Evolutionary conservation across 2,797 vertebrate genomes (phyloP).

Genomic region (Heteromormyrus szaboi): DNA sequence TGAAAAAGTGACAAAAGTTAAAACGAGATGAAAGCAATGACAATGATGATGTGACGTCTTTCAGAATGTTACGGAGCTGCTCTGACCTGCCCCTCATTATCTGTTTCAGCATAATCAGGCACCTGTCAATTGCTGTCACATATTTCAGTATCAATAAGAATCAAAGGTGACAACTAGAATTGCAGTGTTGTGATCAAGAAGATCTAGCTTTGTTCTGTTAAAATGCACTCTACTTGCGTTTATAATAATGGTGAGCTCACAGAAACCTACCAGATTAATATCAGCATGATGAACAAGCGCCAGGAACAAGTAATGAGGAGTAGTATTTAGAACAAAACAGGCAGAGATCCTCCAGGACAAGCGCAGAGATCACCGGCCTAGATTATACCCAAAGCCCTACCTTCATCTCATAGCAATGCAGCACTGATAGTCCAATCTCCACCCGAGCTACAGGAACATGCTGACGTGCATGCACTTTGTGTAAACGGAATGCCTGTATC

Average conservation of each 20-base stretch:
- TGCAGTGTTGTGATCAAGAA: not conserved
- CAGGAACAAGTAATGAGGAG: not conserved
- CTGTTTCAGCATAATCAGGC: not conserved
- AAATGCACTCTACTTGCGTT: not conserved
- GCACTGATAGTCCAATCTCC: slow-evolving; percentile 31
- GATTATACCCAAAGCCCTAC: slow-evolving; percentile 16
- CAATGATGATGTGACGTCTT: not conserved
- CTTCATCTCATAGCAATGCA: slow-evolving; percentile 36
- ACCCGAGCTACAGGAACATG: slow-evolving; percentile 29
- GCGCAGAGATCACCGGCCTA: not conserved
- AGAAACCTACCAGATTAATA: not conserved
- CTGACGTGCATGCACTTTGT: slow-evolving; percentile 52
- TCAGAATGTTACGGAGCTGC: not conserved
- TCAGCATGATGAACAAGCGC: not conserved
- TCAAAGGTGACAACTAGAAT: not conserved
- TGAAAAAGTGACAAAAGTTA: not conserved
- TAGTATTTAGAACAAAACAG: not conserved
- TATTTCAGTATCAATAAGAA: not conserved
- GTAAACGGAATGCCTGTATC: slow-evolving; percentile 42
- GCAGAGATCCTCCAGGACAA: not conserved
- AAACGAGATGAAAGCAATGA: not conserved
- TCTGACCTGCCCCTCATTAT: not conserved
- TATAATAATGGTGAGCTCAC: not conserved
- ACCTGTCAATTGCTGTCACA: not conserved
- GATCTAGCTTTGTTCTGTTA: not conserved